Percentiles rank a stretch among this genome's conserved stretches.
Evolutionary conservation across 2,113 vertebrate species (phyloP).

Genomic region (Malurus cyaneus): DNA sequence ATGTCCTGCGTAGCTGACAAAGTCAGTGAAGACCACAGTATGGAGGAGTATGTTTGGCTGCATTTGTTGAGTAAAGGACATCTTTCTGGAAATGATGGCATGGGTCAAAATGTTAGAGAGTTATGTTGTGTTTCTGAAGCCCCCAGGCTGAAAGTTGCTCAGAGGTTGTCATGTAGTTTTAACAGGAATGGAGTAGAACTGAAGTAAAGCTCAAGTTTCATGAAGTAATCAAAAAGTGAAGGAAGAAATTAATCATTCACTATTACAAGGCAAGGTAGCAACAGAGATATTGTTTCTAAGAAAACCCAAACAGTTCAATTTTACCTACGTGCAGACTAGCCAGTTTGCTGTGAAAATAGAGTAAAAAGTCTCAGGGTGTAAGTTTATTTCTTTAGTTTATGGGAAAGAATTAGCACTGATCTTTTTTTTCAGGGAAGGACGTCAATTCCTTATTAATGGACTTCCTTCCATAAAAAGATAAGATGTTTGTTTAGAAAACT

Average conservation of each 20-base stretch:
- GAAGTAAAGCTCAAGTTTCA: not conserved
- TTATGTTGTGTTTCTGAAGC: not conserved
- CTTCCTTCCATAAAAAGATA: slow-evolving; percentile 80
- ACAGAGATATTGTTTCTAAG: not conserved
- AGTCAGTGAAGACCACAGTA: not conserved
- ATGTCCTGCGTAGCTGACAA: not conserved
- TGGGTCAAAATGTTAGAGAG: not conserved
- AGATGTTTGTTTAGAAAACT: slow-evolving; percentile 75
- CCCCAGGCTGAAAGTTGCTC: not conserved
- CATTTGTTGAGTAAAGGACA: not conserved
- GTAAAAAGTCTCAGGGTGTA: slow-evolving; percentile 49
- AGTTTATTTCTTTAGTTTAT: slow-evolving; percentile 70
- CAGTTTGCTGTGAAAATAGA: slow-evolving; percentile 57
- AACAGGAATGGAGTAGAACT: not conserved
- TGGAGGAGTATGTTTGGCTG: not conserved
- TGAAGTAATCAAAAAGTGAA: not conserved
- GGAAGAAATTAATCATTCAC: not conserved
- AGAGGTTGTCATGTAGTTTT: not conserved
- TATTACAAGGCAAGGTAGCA: slow-evolving; percentile 36
- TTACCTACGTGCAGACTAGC: slow-evolving; percentile 29
- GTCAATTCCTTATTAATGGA: slow-evolving; percentile 75
- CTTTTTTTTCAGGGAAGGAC: slow-evolving; percentile 63
- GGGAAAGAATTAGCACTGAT: slow-evolving; percentile 66
- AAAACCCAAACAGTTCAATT: not conserved
- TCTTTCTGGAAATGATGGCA: not conserved